phyloP scores from a whole-genome alignment of 1,140 invertebrate genomes.

The Mizuhopecten yessoensis region DNA sequence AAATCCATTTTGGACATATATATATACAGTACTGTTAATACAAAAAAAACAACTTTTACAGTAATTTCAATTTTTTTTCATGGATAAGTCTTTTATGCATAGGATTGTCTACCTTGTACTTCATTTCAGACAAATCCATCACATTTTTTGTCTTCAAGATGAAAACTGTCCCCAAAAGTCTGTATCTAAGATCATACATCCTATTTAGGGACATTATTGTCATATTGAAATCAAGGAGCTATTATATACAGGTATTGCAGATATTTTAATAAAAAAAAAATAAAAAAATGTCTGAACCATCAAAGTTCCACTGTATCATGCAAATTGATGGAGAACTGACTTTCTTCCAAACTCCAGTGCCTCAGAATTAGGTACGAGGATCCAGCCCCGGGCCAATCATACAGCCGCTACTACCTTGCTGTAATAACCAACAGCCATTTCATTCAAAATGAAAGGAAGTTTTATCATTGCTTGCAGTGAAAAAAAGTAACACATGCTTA shows the following conservation, averaged over 20 bases:
- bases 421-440: background rate
- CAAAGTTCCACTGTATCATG: background rate
- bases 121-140: background rate
- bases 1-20: no score
- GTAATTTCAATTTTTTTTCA: no score
- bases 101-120: background rate
- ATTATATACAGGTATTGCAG: background rate
- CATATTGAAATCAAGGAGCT: no score
- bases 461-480: conserved; percentile 29
- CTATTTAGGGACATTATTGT: no score
- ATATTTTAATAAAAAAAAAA: no score
- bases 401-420: background rate
- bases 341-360: background rate
- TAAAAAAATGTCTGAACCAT: background rate
- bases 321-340: background rate
- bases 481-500: conserved; percentile 11
- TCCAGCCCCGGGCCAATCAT: background rate
- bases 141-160: background rate
- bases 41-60: no score
- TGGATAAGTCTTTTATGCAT: no score
- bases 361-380: background rate
- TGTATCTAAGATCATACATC: background rate
- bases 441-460: conserved; percentile 35
- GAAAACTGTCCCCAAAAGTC: background rate
- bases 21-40: no score